Base-by-base conservation (phyloP, 2,797 vertebrate genomes). In the Hyperoplus immaculatus region DNA sequence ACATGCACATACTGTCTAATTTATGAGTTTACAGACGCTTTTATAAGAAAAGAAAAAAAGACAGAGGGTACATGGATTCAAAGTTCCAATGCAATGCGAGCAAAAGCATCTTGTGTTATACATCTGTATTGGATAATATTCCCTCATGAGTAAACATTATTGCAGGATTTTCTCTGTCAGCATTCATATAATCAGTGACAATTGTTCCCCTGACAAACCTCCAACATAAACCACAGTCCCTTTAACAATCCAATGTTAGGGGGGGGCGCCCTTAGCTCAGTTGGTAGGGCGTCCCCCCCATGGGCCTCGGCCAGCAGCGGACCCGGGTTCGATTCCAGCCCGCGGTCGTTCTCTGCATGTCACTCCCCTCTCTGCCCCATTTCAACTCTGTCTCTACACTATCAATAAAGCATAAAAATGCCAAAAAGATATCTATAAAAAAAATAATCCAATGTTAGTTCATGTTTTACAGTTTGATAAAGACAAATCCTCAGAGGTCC, bases 151-250 rank as follows among this genome's bases (percentile, higher is more conserved):
- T 62, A 45, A 70, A 77, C 15, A 45, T 39, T 14, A 18, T 13
- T 12, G 4, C 13, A 49, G 55, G 7, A n/a, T 41, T 56, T 63
- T 45, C 18, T 58, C 11, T 51, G 3, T 51, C 21, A 58, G 42
- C 41, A 14, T 21, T 60, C n/a, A 12, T 14, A 14, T n/a, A n/a
- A 21, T 63, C 15, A 67, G 36, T 45, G 16, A 38, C 51, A 53
- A 18, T 59, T 0, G 58, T 8, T 66, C 49, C 55, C 55, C 3
- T 10, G 42, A 53, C 10, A 49, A 2, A 38, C 41, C 51, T 46
- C 43, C 12, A 51, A 43, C 41, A 29, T 68, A n/a, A 29, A 38
- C 4, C 54, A 69, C 15, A 62, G 39, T 56, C 68, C 61, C 69
- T 69, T 66, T 55, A n/a, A 60, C 3, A 38, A 50, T 55, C 29